phyloP scores from a whole-genome alignment of 1,140 invertebrate genomes.

The Drosophila orosa region DNA sequence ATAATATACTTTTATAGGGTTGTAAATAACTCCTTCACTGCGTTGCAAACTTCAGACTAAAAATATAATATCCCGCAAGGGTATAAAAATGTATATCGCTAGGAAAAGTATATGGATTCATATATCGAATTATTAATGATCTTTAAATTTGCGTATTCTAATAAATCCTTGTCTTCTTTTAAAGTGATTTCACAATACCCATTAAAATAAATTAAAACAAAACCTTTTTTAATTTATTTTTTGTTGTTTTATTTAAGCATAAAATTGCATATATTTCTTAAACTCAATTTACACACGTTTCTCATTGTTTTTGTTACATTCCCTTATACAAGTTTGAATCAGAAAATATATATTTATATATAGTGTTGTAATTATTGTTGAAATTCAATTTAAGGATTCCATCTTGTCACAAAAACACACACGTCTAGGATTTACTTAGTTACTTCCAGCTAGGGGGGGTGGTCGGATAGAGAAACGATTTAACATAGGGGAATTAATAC shows the following conservation, averaged over 20 bases:
- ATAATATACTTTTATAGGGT: too few species aligned
- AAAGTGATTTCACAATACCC: too few species aligned
- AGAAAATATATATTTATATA: slow-evolving; percentile 69
- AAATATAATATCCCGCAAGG: too few species aligned
- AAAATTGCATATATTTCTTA: slow-evolving; percentile 59
- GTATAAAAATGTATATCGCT: too few species aligned
- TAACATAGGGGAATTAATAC: slow-evolving; percentile 65
- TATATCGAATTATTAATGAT: too few species aligned
- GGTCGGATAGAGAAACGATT: slow-evolving; percentile 51
- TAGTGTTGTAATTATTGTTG: slow-evolving; percentile 57
- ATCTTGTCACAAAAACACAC: slow-evolving; percentile 22
- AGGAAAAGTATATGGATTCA: too few species aligned
- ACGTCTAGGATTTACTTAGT: slow-evolving; percentile 22
- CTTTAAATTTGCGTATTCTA: too few species aligned
- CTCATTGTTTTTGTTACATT: slow-evolving; percentile 25
- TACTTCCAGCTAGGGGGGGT: slow-evolving; percentile 30
- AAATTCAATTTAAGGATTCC: slow-evolving; percentile 66
- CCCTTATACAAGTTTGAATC: slow-evolving; percentile 64
- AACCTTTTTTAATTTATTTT: background rate
- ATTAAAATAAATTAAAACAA: background rate
- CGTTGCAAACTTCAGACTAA: too few species aligned
- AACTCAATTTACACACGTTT: slow-evolving; percentile 54
- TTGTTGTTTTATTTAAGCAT: slow-evolving; percentile 56
- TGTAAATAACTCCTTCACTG: too few species aligned
- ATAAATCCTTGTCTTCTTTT: too few species aligned